A percentile compares a stretch with the other conserved stretches of the same genome.
phyloP scores from a whole-genome alignment of 2,797 vertebrate species.

The Tiaroga cobitis region DNA sequence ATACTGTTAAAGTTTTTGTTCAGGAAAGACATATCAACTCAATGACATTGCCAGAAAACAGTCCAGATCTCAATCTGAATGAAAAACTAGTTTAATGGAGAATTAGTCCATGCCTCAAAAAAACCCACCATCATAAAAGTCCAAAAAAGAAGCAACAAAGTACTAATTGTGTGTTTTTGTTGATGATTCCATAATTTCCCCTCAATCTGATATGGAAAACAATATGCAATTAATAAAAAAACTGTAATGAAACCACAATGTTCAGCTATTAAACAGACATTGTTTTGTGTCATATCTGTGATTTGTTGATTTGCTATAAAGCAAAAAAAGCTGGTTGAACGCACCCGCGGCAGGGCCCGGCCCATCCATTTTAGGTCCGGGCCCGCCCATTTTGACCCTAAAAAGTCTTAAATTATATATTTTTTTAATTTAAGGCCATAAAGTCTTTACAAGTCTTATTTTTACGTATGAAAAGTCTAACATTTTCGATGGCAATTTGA shows the following conservation, averaged over 20 bases:
- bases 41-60: not conserved
- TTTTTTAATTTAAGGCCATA: too few relatives aligned
- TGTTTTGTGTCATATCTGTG: not conserved
- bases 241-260: not conserved
- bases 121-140: not conserved
- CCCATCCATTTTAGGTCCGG: too few relatives aligned
- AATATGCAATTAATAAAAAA: not conserved
- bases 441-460: too few relatives aligned
- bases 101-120: not conserved
- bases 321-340: not conserved
- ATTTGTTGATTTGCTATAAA: slow-evolving; percentile 5
- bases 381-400: too few relatives aligned
- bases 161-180: not conserved
- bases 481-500: too few relatives aligned
- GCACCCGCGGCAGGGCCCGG: too few relatives aligned
- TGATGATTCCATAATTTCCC: not conserved
- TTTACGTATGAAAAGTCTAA: too few relatives aligned
- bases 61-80: not conserved
- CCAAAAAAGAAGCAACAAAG: not conserved
- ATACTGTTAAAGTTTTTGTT: not conserved
- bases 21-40: not conserved
- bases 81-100: not conserved
- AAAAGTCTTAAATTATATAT: too few relatives aligned
- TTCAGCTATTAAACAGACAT: not conserved
- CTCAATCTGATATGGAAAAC: not conserved